Base-by-base conservation (phyloP, 2,888 invertebrate genomes). In the Philaethria dido region DNA sequence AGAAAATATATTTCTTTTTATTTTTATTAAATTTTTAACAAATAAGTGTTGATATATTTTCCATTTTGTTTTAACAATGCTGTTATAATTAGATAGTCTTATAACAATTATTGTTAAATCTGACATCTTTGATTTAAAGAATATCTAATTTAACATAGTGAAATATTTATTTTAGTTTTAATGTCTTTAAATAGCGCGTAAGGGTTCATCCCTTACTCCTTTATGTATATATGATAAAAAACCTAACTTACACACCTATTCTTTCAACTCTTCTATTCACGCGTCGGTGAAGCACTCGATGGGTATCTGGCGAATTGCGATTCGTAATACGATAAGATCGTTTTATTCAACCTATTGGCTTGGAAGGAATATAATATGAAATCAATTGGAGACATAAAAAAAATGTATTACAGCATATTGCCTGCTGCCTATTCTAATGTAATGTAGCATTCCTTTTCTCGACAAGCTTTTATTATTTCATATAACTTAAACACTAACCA, bases 351-450 rank as follows among this genome's bases (percentile, higher is more conserved):
- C 62, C 71, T 72, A 74, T 66, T 76, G 75, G 72, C 52, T 72
- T 72, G 76, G 74, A 75, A 75, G 67, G 64, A 74, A 69, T 76
- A 76, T 72, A 69, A 72, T 73, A 77, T 74, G 72, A 74, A 74
- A 76, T 72, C 72, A 72, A 74, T 70, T 69, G 67, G 59, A 72
- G 60, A 73, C 72, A 74, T 69, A 72, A 74, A 71, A 73, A 33
- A 74, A 74, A 69, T 55, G 66, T 54, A 13, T 16, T 11, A 13
- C 36, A 22, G 22, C 48, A 36, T 39, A 60, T 44, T 48, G 50
- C 36, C 36, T 48, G 50, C 36, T 48, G 55, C 44, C 13, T 61
- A 18, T 36, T 60, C 22, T 16, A 36, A 48, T 59, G 22, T 20
- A 29, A 48, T 42, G 20, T 42, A 25, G 22, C n/a, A 2, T 42